Evolutionary conservation across 2,113 vertebrate species (phyloP).

Genomic region (Hylia prasina): DNA sequence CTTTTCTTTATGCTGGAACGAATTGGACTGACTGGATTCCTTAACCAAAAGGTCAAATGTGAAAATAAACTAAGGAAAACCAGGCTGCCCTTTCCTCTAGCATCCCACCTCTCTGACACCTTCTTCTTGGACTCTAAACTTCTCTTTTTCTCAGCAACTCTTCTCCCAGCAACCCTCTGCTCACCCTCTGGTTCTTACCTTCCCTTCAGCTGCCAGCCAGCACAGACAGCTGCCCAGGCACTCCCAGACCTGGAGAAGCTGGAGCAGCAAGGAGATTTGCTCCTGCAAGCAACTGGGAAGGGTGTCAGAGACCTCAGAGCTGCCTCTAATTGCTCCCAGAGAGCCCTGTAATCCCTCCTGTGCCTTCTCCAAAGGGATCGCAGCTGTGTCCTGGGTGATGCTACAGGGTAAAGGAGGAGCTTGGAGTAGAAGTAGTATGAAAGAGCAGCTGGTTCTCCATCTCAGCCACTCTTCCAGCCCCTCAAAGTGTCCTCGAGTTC

Average conservation of each 20-base stretch:
- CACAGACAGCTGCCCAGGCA: background rate
- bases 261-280: background rate
- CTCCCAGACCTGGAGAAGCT: background rate
- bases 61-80: constrained; percentile 24
- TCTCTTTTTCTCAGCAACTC: background rate
- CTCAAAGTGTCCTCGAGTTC: background rate
- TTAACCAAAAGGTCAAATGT: constrained; percentile 17
- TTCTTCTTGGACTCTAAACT: background rate
- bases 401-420: background rate
- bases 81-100: background rate
- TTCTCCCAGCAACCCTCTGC: background rate
- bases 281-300: background rate
- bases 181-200: background rate
- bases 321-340: background rate
- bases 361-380: background rate
- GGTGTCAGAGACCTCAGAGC: background rate
- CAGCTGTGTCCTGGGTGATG: background rate
- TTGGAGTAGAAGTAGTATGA: background rate
- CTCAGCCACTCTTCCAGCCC: background rate
- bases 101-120: background rate
- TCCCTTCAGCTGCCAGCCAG: background rate
- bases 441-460: background rate
- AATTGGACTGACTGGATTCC: background rate
- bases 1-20: background rate
- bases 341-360: background rate